phyloP scores from a whole-genome alignment of 2,113 vertebrate genomes.

The Lophura nycthemera region DNA sequence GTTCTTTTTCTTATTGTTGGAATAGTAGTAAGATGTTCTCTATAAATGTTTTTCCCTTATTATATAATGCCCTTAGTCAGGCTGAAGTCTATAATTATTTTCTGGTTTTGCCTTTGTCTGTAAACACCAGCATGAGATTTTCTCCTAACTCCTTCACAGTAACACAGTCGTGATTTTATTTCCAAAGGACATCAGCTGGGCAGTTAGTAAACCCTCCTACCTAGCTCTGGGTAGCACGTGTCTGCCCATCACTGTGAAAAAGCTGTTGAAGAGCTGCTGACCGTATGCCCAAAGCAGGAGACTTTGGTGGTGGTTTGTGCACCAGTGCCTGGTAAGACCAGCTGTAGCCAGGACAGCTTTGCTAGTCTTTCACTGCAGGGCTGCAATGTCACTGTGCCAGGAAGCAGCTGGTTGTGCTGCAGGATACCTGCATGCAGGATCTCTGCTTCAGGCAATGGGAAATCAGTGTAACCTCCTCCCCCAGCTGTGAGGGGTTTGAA shows the following conservation, averaged over 20 bases:
- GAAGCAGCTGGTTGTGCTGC: neutral
- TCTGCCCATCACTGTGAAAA: neutral
- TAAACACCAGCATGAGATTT: constrained; percentile 21
- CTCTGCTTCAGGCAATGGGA: neutral
- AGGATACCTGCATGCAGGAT: too few species aligned
- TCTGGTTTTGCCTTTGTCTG: neutral
- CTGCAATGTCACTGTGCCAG: neutral
- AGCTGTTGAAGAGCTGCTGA: neutral
- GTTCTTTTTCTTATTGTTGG: neutral
- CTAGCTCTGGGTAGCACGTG: accelerated
- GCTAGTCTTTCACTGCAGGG: neutral
- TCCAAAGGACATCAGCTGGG: neutral
- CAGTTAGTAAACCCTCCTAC: neutral
- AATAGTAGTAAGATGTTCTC: neutral
- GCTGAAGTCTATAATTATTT: constrained; percentile 12
- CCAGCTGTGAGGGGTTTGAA: neutral
- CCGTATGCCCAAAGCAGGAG: accelerated
- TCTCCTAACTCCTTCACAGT: neutral
- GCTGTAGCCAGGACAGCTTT: neutral
- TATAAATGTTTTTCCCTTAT: constrained; percentile 13
- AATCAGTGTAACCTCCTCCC: neutral
- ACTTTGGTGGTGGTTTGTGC: neutral
- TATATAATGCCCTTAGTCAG: constrained; percentile 21
- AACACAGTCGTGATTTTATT: neutral
- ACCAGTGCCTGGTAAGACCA: neutral